These are phyloP conservation scores for Nycticebus coucang DNA, from an alignment of 2,113 vertebrate species.

Conservation along the genomic window DNA sequence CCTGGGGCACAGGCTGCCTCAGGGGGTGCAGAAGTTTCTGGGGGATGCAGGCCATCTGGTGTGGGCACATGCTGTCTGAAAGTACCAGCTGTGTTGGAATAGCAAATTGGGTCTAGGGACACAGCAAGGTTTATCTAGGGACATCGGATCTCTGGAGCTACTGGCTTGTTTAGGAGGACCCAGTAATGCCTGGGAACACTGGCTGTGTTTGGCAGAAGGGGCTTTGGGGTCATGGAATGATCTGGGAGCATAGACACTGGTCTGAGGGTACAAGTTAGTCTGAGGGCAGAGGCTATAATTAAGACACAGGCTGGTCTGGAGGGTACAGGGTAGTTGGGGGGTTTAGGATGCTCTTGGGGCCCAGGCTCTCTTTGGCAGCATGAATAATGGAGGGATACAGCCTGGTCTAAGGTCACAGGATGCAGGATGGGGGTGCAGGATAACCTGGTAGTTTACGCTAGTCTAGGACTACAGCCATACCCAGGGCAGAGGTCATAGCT, in stretches of 20 bases:
- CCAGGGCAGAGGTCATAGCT: background rate
- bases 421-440: background rate
- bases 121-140: background rate
- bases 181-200: background rate
- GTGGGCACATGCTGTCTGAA: background rate
- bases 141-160: background rate
- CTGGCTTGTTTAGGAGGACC: background rate
- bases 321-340: background rate
- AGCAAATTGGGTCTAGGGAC: background rate
- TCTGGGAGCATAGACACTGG: background rate
- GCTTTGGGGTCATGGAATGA: background rate
- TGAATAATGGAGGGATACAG: background rate
- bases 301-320: background rate
- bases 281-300: background rate
- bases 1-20: background rate
- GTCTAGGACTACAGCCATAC: background rate
- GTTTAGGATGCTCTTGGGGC: background rate
- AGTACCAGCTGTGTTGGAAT: background rate
- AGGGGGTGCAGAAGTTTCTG: background rate
- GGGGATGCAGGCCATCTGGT: background rate
- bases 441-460: background rate
- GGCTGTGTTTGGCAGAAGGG: too few species aligned
- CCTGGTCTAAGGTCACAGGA: background rate
- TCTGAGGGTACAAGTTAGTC: background rate
- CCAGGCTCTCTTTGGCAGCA: background rate